These are phyloP conservation scores for Margaritifera margaritifera DNA, from an alignment of 2,888 invertebrate species.

Conservation along the genomic window DNA sequence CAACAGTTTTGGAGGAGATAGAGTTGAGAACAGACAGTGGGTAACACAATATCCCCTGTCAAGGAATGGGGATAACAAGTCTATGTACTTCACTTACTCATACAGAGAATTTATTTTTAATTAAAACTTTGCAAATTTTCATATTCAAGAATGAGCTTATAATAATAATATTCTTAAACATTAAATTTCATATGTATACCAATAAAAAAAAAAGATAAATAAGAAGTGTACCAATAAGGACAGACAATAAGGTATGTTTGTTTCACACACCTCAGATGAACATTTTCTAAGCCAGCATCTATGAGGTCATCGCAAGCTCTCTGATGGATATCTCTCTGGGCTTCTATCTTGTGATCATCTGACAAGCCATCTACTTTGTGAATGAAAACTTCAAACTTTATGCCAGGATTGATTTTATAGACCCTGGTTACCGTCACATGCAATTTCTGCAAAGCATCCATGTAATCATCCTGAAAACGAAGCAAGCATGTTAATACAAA, in stretches of 20 bases:
- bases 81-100: no score
- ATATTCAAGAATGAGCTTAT: no score
- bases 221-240: not conserved
- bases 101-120: no score
- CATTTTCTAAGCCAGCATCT: constrained; percentile 81
- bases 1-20: no score
- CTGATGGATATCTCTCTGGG: constrained; percentile 98
- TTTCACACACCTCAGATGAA: constrained; percentile 65
- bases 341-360: constrained; percentile 99
- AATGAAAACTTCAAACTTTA: constrained; percentile 98
- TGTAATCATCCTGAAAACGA: constrained; percentile 88
- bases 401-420: constrained; percentile 94
- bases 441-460: constrained; percentile 93
- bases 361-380: constrained; percentile 99
- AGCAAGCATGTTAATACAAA: no score
- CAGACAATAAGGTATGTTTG: not conserved
- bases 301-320: constrained; percentile 94
- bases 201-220: constrained; percentile 11
- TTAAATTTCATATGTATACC: no score
- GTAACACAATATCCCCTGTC: no score
- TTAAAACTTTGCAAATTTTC: no score
- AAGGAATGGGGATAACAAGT: no score
- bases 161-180: no score
- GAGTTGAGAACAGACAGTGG: no score
- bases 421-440: constrained; percentile 95